Percentiles rank a stretch among this genome's conserved stretches.
Conservation (phyloP, 2,888 invertebrate genomes). For the Cremastinae sp. region DNA sequence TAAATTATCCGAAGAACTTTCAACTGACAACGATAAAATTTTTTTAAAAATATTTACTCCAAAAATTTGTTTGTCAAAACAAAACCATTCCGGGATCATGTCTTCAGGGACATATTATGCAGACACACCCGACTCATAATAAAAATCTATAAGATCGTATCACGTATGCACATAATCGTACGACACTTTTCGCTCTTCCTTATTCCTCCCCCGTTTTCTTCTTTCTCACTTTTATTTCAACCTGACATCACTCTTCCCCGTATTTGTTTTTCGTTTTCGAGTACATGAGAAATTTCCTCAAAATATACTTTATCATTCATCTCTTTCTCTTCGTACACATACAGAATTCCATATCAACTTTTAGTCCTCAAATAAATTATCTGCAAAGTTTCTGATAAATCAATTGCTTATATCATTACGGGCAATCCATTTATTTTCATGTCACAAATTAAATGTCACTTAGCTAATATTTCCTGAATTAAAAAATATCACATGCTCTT, state of each 20-base stretch:
- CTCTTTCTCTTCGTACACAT: not conserved
- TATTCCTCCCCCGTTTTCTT: constrained; percentile 31
- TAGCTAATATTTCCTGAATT: too few species aligned
- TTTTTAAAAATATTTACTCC: constrained; percentile 6
- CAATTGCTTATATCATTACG: too few species aligned
- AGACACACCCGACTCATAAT: constrained; percentile 73
- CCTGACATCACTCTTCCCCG: constrained; percentile 60
- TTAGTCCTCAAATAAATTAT: constrained; percentile 57
- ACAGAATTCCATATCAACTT: constrained; percentile 64
- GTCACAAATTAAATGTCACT: too few species aligned
- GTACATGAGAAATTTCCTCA: constrained; percentile 69
- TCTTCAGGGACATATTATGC: constrained; percentile 73
- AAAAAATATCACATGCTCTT: too few species aligned
- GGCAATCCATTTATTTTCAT: too few species aligned
- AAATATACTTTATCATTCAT: constrained; percentile 1
- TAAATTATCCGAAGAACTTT: too few species aligned
- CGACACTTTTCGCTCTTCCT: constrained; percentile 63
- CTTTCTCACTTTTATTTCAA: not conserved
- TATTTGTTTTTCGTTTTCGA: constrained; percentile 71
- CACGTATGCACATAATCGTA: constrained; percentile 71
- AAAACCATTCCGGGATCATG: constrained; percentile 30
- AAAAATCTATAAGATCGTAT: constrained; percentile 74
- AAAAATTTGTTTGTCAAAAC: constrained; percentile 1
- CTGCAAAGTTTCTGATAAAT: constrained; percentile 27
- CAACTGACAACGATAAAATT: too few species aligned